Evolutionary conservation across 30 jellyfish, hydroid and myxozoan genomes (phyloP).

Genomic region (Pseudorhiza aurosa): DNA sequence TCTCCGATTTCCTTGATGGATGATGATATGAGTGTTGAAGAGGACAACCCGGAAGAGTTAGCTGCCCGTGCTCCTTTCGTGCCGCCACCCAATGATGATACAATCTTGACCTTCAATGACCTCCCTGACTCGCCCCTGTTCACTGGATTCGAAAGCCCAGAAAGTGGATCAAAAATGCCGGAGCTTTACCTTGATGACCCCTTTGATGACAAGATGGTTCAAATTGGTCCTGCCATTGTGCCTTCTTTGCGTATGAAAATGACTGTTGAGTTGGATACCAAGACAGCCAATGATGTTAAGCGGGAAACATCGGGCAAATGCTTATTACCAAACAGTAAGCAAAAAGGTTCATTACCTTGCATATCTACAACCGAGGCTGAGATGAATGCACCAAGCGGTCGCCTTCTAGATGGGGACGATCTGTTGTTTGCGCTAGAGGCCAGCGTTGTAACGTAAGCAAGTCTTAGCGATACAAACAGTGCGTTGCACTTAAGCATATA

Average conservation of each 20-base stretch:
- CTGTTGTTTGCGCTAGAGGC: constrained; percentile 63
- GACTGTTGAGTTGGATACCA: not conserved
- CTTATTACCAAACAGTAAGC: constrained; percentile 13
- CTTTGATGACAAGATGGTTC: constrained; percentile 40
- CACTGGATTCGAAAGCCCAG: constrained; percentile 43
- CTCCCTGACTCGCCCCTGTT: constrained; percentile 56
- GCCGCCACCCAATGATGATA: constrained; percentile 91
- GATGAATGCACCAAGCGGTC: constrained; percentile 75
- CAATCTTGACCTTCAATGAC: constrained; percentile 74
- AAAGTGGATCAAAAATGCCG: constrained; percentile 37
- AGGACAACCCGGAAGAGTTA: constrained; percentile 59
- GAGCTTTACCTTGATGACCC: constrained; percentile 72
- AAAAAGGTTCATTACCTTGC: constrained; percentile 49
- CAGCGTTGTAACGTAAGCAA: constrained; percentile 17
- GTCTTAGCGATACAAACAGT: not conserved
- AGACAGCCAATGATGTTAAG: not conserved
- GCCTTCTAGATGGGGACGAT: constrained; percentile 73
- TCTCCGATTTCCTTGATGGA: constrained; percentile 35
- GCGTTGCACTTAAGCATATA: not conserved
- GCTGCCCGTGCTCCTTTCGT: constrained; percentile 92
- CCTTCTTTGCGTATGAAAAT: constrained; percentile 31
- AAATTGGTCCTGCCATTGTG: constrained; percentile 50
- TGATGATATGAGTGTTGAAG: constrained; percentile 35
- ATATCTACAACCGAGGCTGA: constrained; percentile 75
- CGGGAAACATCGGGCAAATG: not conserved